phyloP scores from a whole-genome alignment of 2,888 invertebrate species.

The Resseliella maxima region DNA sequence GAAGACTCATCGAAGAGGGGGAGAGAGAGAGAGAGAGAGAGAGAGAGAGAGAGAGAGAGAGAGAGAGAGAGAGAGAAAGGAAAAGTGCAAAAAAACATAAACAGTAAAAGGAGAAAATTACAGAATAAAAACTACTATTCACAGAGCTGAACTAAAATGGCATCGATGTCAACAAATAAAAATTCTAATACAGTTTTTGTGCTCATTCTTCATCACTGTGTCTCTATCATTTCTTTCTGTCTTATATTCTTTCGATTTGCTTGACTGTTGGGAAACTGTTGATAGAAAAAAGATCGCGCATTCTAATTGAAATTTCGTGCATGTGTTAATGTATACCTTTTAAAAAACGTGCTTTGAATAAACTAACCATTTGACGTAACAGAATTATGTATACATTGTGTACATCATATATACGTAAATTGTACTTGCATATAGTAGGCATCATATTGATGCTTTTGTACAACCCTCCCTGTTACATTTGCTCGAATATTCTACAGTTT shows the following conservation, averaged over 20 bases:
- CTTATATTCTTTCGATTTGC: not conserved
- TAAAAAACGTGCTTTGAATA: constrained; percentile 55
- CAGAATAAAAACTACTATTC: not conserved
- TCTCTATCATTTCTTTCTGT: no score
- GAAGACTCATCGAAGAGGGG: no score
- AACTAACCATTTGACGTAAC: constrained; percentile 42
- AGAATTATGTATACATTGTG: constrained; percentile 45
- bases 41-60: no score
- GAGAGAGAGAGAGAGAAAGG: not conserved
- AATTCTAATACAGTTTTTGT: not conserved
- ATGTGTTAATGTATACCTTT: constrained; percentile 55
- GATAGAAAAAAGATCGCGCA: constrained; percentile 14
- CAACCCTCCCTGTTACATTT: not conserved
- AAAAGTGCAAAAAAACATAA: not conserved
- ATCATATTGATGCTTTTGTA: not conserved
- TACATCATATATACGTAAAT: constrained; percentile 45
- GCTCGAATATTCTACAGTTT: not conserved
- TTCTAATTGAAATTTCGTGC: constrained; percentile 55
- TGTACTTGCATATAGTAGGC: constrained; percentile 13
- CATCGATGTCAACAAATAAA: constrained; percentile 30
- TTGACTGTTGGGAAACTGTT: not conserved
- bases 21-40: no score
- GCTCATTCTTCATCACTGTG: no score
- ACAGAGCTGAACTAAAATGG: constrained; percentile 22
- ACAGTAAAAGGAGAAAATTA: not conserved